Base-by-base conservation (phyloP, 2,888 invertebrate genomes). In the Calephelis perditalis region DNA sequence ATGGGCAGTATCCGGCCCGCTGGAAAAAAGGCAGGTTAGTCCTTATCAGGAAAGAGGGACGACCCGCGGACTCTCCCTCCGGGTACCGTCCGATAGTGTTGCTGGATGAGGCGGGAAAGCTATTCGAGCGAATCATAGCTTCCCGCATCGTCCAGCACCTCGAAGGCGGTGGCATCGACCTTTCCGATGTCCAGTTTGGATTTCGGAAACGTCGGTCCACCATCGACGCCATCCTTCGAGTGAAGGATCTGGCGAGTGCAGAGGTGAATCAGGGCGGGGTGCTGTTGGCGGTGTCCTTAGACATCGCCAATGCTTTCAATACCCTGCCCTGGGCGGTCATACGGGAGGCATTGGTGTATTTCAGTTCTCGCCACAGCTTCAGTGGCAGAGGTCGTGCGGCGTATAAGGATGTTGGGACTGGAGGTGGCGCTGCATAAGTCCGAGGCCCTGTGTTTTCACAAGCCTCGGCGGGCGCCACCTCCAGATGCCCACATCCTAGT, bases 61-160 rank as follows among this genome's bases (percentile, higher is more conserved):
- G 62, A 7, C 43, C 63, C 0, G n/a, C n/a, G 0, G 63, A 64
- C 2, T 63, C 62, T 5, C 64, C 66, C 3, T 63, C 63, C 0
- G 65, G 63, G 1, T 68, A 64, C 45, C 61, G 67, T 0, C 67
- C 67, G 0, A 67, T 68, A n/a, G 61, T 63, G 8, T n/a, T 70
- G 26, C 61, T 68, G 26, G 65, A 67, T 9, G 67, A 70, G 58
- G 54, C 46, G 5, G 64, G 65, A 5, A 71, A 71, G 52, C 40
- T 68, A 0, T 65, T 69, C 40, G 69, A 69, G 44, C 55, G 66
- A 3, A 62, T 69, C 4, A 37, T 69, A 6, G 63, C 66, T 9
- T 6, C 36, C 12, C 65, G 67, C 11, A 58, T 67, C 45, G 26
- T 49, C 7, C 5, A 43, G 6, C 66, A 68, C 9, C 54, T 67